Evolutionary conservation across 2,888 invertebrate genomes (phyloP).

Genomic region (Hecatera dysodea): DNA sequence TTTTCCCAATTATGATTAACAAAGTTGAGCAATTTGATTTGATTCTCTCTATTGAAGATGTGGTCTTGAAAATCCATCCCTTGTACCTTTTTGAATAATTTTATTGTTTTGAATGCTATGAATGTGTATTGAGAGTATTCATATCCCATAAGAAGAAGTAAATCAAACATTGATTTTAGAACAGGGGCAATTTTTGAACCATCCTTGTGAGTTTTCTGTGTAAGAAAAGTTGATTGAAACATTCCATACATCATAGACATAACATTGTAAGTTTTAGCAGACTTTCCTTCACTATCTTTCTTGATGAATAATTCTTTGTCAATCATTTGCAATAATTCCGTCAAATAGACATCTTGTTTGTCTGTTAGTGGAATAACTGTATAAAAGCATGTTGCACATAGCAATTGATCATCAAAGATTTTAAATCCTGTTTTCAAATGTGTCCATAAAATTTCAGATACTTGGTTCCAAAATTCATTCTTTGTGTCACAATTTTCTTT

Average conservation of each 20-base stretch:
- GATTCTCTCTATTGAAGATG: constrained; percentile 75
- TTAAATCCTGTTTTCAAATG: constrained; percentile 77
- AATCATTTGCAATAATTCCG: constrained; percentile 70
- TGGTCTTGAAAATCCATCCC: constrained; percentile 77
- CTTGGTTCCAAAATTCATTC: constrained; percentile 68
- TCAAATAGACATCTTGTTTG: constrained; percentile 73
- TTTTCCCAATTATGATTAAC: constrained; percentile 92
- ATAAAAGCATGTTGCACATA: constrained; percentile 85
- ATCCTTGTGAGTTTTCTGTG: constrained; percentile 58
- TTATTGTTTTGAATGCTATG: constrained; percentile 88
- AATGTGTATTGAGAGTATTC: constrained; percentile 90
- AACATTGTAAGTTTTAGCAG: constrained; percentile 67
- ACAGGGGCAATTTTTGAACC: constrained; percentile 60
- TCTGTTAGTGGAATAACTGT: constrained; percentile 74
- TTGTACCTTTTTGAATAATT: constrained; percentile 82
- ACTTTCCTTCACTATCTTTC: constrained; percentile 52
- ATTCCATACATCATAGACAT: constrained; percentile 86
- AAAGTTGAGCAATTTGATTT: constrained; percentile 84
- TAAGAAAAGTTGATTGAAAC: constrained; percentile 83
- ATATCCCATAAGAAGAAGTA: constrained; percentile 81
- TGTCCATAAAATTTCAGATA: constrained; percentile 75
- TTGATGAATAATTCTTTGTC: constrained; percentile 67
- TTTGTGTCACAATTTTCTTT: constrained; percentile 65
- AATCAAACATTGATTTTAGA: constrained; percentile 74
- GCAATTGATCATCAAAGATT: constrained; percentile 83